Conservation (phyloP, 2,888 invertebrate genomes). For the Ennomos erosarius region DNA sequence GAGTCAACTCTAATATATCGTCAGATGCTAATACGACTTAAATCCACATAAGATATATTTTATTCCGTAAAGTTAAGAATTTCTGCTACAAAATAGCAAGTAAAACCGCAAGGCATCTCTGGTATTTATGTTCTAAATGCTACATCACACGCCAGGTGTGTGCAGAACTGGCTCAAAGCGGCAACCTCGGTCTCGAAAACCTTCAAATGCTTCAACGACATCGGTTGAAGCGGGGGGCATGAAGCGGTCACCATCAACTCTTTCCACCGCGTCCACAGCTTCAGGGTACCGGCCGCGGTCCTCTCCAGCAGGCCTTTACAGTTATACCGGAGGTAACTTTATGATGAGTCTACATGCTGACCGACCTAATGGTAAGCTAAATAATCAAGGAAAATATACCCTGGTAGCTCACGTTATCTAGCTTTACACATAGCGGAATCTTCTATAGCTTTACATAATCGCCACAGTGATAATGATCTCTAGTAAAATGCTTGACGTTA, state of each 20-base stretch:
- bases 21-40: too few species aligned
- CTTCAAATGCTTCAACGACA: slow-evolving; percentile 65
- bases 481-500: too few species aligned
- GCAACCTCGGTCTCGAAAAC: slow-evolving; percentile 77
- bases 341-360: slow-evolving; percentile 13
- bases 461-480: too few species aligned
- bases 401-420: neutral
- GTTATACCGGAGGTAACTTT: slow-evolving; percentile 87
- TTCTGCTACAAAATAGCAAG: too few species aligned
- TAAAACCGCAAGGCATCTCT: too few species aligned
- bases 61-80: too few species aligned
- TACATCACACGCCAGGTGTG: slow-evolving; percentile 63
- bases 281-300: slow-evolving; percentile 88
- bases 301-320: slow-evolving; percentile 91
- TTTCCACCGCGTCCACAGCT: slow-evolving; percentile 76
- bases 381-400: neutral
- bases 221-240: slow-evolving; percentile 60
- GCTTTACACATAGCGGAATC: neutral
- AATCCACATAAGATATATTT: too few species aligned
- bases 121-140: slow-evolving; percentile 23
- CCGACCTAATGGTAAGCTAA: slow-evolving; percentile 13
- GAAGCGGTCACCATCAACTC: slow-evolving; percentile 73
- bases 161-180: slow-evolving; percentile 82
- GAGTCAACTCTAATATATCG: too few species aligned
- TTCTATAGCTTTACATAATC: too few species aligned